phyloP scores from a whole-genome alignment of 2,888 invertebrate species.

The Oxystoma pomonae region DNA sequence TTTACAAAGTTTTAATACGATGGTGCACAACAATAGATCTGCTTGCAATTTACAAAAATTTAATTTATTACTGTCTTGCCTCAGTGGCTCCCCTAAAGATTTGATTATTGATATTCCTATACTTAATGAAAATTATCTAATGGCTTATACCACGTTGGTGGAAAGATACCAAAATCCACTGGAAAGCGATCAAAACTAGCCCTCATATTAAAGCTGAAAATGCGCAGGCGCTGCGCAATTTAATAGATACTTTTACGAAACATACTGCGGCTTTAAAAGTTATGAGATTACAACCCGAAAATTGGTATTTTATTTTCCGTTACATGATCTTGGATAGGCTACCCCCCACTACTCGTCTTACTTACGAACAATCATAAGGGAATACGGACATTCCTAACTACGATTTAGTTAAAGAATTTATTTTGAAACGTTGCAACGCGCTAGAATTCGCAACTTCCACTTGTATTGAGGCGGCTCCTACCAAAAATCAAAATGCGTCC shows the following conservation, averaged over 20 bases:
- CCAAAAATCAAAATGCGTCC: not conserved
- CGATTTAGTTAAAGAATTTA: not conserved
- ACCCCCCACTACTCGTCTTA: not conserved
- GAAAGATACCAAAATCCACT: not conserved
- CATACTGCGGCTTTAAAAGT: not conserved
- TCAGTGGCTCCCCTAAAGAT: too few relatives aligned
- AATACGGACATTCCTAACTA: not conserved
- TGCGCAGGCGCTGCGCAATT: not conserved
- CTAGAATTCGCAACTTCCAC: not conserved
- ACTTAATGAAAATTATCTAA: not conserved
- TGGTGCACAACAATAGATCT: not conserved
- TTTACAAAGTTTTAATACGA: not conserved
- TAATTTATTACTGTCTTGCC: not conserved
- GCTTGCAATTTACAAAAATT: not conserved
- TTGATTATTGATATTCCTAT: too few relatives aligned
- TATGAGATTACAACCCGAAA: not conserved
- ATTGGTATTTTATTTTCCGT: not conserved
- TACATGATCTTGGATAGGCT: not conserved
- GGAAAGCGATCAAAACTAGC: not conserved
- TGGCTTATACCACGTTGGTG: not conserved
- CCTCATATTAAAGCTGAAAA: not conserved
- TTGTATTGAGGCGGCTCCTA: not conserved
- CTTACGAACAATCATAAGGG: not conserved
- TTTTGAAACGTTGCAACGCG: not conserved
- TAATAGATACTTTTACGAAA: not conserved